These are phyloP conservation scores for Pasiphila rectangulata DNA, from an alignment of 2,888 invertebrate species.

Conservation along the genomic window DNA sequence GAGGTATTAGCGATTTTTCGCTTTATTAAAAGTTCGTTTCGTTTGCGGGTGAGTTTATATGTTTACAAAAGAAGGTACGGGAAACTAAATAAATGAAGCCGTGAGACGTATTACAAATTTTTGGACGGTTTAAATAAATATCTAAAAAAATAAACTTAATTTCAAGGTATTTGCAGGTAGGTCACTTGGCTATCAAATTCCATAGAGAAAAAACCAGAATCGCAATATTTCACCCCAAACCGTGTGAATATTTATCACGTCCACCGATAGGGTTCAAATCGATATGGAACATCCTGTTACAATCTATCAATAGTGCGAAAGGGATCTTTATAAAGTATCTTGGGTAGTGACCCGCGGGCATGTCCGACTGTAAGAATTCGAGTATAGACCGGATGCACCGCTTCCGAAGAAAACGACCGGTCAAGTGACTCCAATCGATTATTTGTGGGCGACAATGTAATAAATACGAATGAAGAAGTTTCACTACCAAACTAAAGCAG, in stretches of 20 bases:
- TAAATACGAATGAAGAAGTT: conserved; percentile 15
- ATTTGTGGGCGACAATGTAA: conserved; percentile 22
- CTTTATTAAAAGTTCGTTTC: conserved; percentile 32
- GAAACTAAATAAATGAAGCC: too few species aligned
- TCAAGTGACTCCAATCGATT: conserved; percentile 38
- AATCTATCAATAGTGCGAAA: conserved; percentile 58
- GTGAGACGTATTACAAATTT: too few species aligned
- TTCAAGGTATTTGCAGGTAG: background rate
- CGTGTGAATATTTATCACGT: conserved; percentile 39
- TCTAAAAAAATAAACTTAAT: background rate
- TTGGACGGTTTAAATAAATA: background rate
- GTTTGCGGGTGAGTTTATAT: conserved; percentile 12
- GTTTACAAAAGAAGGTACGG: background rate
- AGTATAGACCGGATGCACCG: conserved; percentile 52
- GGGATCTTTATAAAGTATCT: conserved; percentile 60
- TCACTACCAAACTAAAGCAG: background rate
- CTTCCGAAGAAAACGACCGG: conserved; percentile 50
- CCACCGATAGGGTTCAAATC: conserved; percentile 50
- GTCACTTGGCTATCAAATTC: conserved; percentile 1
- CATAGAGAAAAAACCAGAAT: conserved; percentile 12
- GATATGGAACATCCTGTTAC: conserved; percentile 60
- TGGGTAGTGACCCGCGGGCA: conserved; percentile 58
- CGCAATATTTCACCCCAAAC: conserved; percentile 15
- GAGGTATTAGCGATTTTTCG: conserved; percentile 31
- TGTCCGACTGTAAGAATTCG: conserved; percentile 53